A percentile compares a stretch with the other conserved stretches of the same genome.
Conservation (phyloP, 2,113 vertebrate species). For the Elaphurus davidianus region DNA sequence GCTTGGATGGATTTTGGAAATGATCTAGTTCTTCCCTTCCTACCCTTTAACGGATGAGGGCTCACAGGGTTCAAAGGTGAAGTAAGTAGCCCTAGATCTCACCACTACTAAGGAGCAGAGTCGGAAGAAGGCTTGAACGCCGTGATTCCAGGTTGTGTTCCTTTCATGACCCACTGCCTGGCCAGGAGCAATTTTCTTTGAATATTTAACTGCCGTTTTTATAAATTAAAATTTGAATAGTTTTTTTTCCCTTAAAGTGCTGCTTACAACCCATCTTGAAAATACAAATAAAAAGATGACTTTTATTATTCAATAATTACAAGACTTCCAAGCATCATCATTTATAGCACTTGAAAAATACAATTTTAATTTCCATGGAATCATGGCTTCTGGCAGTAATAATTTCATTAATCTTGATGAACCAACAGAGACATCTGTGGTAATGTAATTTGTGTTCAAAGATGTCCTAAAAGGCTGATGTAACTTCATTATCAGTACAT, state of each 20-base stretch:
- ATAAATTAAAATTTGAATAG: background rate
- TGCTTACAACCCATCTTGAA: background rate
- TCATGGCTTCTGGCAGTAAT: background rate
- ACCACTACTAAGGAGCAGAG: background rate
- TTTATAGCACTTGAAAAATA: slow-evolving; percentile 42
- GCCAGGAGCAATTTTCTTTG: background rate
- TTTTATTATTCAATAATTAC: background rate
- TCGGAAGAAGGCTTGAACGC: background rate
- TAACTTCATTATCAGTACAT: slow-evolving; percentile 41
- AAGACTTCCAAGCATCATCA: background rate
- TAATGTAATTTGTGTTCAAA: slow-evolving; percentile 56
- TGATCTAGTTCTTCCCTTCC: background rate
- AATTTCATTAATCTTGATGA: slow-evolving; percentile 45
- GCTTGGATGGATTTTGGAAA: background rate
- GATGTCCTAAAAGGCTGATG: slow-evolving; percentile 34
- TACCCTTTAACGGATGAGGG: background rate
- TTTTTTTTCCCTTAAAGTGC: background rate
- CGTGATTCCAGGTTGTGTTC: background rate
- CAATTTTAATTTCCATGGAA: slow-evolving; percentile 19
- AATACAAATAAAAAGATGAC: slow-evolving; percentile 1
- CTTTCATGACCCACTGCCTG: background rate
- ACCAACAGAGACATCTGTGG: background rate
- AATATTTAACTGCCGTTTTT: background rate
- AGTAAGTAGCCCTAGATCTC: background rate
- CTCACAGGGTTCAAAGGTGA: background rate